Evolutionary conservation across 2,113 vertebrate species (phyloP).

Genomic region (Hoplias malabaricus): DNA sequence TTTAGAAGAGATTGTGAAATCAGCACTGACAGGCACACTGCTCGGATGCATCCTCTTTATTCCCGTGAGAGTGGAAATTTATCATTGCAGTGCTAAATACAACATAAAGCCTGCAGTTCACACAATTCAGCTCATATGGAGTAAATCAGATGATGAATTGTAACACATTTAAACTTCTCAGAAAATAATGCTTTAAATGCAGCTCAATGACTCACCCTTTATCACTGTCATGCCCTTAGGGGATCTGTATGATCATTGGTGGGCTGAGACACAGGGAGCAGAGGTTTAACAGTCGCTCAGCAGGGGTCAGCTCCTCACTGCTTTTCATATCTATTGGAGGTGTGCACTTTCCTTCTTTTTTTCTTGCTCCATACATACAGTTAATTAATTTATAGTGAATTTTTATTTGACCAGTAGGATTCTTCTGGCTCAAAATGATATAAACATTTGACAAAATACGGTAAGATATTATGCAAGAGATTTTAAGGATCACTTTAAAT

Average conservation of each 20-base stretch:
- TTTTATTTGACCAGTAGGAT: too few relatives aligned
- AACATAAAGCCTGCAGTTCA: not conserved
- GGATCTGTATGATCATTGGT: slow-evolving; percentile 87
- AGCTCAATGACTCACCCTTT: not conserved
- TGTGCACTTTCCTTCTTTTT: not conserved
- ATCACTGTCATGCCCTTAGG: slow-evolving; percentile 62
- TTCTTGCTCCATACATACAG: not conserved
- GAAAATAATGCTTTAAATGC: not conserved
- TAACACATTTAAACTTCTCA: slow-evolving; percentile 30
- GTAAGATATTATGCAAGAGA: too few relatives aligned
- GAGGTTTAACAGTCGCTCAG: slow-evolving; percentile 83
- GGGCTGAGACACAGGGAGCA: slow-evolving; percentile 85
- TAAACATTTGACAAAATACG: too few relatives aligned
- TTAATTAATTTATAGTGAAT: too few relatives aligned
- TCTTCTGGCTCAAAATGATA: too few relatives aligned
- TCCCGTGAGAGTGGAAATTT: slow-evolving; percentile 70
- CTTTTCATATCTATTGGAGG: slow-evolving; percentile 54
- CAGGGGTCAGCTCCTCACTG: slow-evolving; percentile 77
- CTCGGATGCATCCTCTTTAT: slow-evolving; percentile 85
- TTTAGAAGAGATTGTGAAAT: slow-evolving; percentile 85
- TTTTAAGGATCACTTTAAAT: too few relatives aligned
- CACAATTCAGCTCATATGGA: slow-evolving; percentile 66
- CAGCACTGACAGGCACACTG: slow-evolving; percentile 81
- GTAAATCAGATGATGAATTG: slow-evolving; percentile 66
- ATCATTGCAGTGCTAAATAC: not conserved